A percentile compares a stretch with the other conserved stretches of the same genome.
These are phyloP conservation scores for Bemisia tabaci DNA, from an alignment of 1,140 invertebrate genomes.

Conservation along the genomic window DNA sequence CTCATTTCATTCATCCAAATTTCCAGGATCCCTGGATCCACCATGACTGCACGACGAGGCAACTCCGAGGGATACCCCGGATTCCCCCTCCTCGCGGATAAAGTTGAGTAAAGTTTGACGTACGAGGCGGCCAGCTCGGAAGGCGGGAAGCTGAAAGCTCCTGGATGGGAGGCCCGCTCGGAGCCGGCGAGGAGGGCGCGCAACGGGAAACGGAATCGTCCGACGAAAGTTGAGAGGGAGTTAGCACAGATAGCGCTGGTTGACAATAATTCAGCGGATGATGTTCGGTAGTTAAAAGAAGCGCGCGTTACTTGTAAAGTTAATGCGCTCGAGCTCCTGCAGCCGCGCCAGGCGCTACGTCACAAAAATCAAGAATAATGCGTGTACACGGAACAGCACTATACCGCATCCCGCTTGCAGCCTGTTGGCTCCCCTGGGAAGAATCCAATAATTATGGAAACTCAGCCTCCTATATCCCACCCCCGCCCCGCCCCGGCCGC, in stretches of 20 bases:
- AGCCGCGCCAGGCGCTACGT: conserved; percentile 3
- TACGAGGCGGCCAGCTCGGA: neutral
- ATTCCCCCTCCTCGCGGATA: neutral
- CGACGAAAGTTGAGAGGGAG: neutral
- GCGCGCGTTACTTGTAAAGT: neutral
- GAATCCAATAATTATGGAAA: conserved; percentile 11
- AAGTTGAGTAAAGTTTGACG: neutral
- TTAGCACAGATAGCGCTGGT: conserved; percentile 2
- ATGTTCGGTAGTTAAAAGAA: neutral
- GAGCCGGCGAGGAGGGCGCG: neutral
- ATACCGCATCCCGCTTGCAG: conserved; percentile 4
- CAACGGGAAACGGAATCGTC: neutral
- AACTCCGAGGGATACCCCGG: no score
- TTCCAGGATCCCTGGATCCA: no score
- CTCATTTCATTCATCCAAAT: no score
- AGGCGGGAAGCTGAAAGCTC: no score
- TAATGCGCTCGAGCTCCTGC: neutral
- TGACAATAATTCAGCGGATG: neutral
- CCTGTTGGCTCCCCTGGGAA: conserved; percentile 7
- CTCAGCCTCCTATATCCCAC: conserved; percentile 7
- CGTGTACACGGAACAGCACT: conserved; percentile 12
- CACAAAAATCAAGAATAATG: conserved; percentile 13
- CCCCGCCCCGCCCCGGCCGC: neutral
- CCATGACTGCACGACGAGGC: no score
- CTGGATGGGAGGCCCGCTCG: neutral